Base-by-base conservation (phyloP, 2,888 invertebrate genomes). In the Laothoe populi region DNA sequence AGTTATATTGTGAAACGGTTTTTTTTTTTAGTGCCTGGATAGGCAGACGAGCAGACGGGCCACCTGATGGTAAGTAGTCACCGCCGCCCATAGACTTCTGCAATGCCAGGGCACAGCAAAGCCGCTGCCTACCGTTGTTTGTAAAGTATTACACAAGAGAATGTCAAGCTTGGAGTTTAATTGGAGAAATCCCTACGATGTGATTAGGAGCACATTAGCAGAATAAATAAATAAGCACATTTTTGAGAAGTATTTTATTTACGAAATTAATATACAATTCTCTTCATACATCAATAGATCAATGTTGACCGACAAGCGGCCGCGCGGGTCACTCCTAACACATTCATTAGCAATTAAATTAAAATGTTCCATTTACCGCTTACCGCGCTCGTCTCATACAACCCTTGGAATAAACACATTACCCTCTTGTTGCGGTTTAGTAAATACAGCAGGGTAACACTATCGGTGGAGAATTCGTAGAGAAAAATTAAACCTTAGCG, bases 251-350 rank as follows among this genome's bases (percentile, higher is more conserved):
- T 86, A 84, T 89, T 92, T 92, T 92, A 92, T 92, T 92, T 87
- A 91, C 84, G 90, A 92, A 91, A 91, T 90, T 86, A 91, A 87
- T 91, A 92, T 90, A 92, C 91, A 92, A 90, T 90, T 85, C 73
- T 85, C 81, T 87, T 88, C 90, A 87, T 90, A 89, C 86, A 88
- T 81, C 75, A 79, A 80, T 82, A 81, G 81, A 83, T 81, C 79
- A 86, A 83, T 83, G 81, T 81, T 84, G 85, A 81, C 78, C 75
- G 75, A 71, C 77, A 78, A 82, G 78, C 79, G 79, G 81, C 84
- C 84, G 79, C 79, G 75, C 77, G 70, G 71, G 73, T 84, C 87
- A 86, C 86, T n/a, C n/a, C n/a, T 82, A 84, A 79, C 72, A 74
- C 74, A 77, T 73, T 67, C 69, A 57, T 73, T 74, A 74, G 76